Percentiles rank a stretch among this genome's conserved stretches.
Conservation (phyloP, 2,888 invertebrate species). For the Chymomyza amoena region DNA sequence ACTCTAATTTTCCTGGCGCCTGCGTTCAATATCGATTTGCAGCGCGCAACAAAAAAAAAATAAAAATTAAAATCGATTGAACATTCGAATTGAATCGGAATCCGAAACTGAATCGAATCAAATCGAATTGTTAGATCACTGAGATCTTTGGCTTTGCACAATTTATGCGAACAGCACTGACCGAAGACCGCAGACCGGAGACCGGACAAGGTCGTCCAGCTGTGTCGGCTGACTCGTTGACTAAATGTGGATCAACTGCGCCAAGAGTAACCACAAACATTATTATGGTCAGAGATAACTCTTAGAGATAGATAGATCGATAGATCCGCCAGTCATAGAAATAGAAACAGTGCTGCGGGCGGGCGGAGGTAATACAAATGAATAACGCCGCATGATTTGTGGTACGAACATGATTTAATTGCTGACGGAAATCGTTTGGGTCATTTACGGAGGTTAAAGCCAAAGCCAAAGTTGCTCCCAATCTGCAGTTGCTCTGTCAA, state of each 20-base stretch:
- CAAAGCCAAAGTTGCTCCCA: background rate
- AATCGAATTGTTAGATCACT: slow-evolving; percentile 1
- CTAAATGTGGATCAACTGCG: slow-evolving; percentile 40
- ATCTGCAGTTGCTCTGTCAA: too few relatives aligned
- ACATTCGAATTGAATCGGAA: slow-evolving; percentile 31
- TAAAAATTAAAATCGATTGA: slow-evolving; percentile 24
- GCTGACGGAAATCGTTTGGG: slow-evolving; percentile 56
- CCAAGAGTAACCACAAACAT: slow-evolving; percentile 13
- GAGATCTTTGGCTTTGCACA: slow-evolving; percentile 36
- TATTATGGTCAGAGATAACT: too few relatives aligned
- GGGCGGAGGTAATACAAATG: background rate
- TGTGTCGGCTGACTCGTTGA: slow-evolving; percentile 24
- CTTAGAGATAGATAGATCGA: background rate
- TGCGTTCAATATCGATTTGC: slow-evolving; percentile 53
- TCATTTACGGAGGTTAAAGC: slow-evolving; percentile 44
- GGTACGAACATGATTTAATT: slow-evolving; percentile 41
- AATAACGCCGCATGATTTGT: slow-evolving; percentile 32
- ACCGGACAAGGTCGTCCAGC: slow-evolving; percentile 57
- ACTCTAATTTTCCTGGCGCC: slow-evolving; percentile 32
- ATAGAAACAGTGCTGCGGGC: background rate
- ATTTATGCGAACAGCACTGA: slow-evolving; percentile 28
- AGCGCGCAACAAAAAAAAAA: slow-evolving; percentile 30
- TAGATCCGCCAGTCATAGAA: slow-evolving; percentile 25
- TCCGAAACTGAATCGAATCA: slow-evolving; percentile 22
- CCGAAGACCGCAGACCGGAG: too few relatives aligned